A percentile compares a stretch with the other conserved stretches of the same genome.
These are phyloP conservation scores for Pinna nobilis DNA, from an alignment of 1,140 invertebrate species.

Conservation along the genomic window DNA sequence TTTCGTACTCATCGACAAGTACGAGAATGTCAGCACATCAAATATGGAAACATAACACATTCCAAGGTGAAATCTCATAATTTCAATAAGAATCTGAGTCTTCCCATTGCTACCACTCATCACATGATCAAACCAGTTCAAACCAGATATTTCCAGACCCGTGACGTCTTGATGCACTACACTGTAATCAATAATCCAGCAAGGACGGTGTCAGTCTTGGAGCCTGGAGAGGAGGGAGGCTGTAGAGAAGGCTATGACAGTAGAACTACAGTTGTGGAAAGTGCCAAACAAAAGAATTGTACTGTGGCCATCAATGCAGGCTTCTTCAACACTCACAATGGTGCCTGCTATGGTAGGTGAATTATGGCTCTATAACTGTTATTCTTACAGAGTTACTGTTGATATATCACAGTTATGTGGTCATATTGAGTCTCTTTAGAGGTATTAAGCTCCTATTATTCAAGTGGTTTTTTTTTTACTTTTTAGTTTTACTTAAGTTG, in stretches of 20 bases:
- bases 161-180: conserved; percentile 49
- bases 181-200: conserved; percentile 61
- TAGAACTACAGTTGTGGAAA: conserved; percentile 60
- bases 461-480: too few relatives aligned
- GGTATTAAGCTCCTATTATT: neutral
- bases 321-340: conserved; percentile 71
- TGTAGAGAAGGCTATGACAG: conserved; percentile 52
- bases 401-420: too few relatives aligned
- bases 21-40: conserved; percentile 60
- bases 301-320: conserved; percentile 73
- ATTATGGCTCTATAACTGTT: neutral
- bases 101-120: conserved; percentile 50
- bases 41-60: conserved; percentile 62
- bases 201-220: conserved; percentile 66
- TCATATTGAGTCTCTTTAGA: too few relatives aligned
- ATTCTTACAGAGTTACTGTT: too few relatives aligned
- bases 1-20: conserved; percentile 59
- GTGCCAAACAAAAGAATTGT: conserved; percentile 62
- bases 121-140: conserved; percentile 49
- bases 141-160: conserved; percentile 29
- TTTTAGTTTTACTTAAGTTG: too few relatives aligned
- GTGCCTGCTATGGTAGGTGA: conserved; percentile 68
- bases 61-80: conserved; percentile 48
- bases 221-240: conserved; percentile 58
- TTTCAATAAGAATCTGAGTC: conserved; percentile 14